Evolutionary conservation across 2,113 vertebrate species (phyloP), one percentile per base, ranked within the genome.

Genomic region (Sceloporus tristichus): DNA sequence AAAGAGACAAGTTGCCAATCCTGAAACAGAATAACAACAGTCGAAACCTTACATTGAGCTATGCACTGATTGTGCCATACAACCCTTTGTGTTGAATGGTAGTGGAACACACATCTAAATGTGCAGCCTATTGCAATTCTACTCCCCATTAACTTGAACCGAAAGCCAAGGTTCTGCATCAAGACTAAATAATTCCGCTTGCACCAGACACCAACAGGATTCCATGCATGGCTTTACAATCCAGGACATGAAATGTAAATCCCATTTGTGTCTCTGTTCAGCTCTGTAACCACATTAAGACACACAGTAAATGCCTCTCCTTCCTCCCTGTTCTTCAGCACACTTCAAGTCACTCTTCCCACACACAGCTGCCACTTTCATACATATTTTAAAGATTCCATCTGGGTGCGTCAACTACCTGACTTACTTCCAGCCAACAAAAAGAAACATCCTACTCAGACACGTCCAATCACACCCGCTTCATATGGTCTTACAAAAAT

Each of bases 361-460:
- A 97, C 97, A 96, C 94, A 96, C 97, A 97, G 95, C 96, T 97
- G 97, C 94, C 96, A 94, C 95, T 93, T 94, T 89, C 93, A 96
- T 96, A 92, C 94, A 96, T 95, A 96, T 94, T 97, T 94, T 93
- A 96, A 95, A 95, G 94, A 93, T 91, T 96, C 97, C 97, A 97
- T 97, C 97, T 97, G 97, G 96, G 95, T 95, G 94, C 91, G 93
- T 95, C 96, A 96, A 94, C 95, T 94, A 96, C 96, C 92, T 95
- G 96, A 96, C 95, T 95, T 97, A 94, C 95, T 94, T 94, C 91
- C 94, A 96, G 94, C 91, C 94, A 96, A 93, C 92, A 95, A 93
- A 96, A 96, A 95, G 92, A 92, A 93, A 95, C 88, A 34, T 96
- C 96, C 96, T 95, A 96, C 94, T 96, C 93, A 94, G 94, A 96